Evolutionary conservation across 2,797 vertebrate species (phyloP).

Genomic region (Manis crassicaudata): DNA sequence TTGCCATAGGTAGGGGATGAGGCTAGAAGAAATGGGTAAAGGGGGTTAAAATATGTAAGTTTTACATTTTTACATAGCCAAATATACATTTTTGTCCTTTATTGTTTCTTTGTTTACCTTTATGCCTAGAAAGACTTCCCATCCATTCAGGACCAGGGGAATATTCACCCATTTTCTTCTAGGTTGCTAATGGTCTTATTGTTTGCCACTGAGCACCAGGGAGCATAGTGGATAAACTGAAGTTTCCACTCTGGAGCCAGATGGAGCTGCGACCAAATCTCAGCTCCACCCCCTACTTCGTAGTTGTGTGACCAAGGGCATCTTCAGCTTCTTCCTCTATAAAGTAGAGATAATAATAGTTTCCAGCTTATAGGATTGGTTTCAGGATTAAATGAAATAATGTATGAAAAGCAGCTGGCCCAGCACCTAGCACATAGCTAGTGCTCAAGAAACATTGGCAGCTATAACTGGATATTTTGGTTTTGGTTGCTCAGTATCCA

Average conservation of each 20-base stretch:
- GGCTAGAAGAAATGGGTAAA: neutral
- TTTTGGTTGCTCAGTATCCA: conserved; percentile 37
- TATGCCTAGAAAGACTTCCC: conserved; percentile 5
- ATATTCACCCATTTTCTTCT: conserved; percentile 21
- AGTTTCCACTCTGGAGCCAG: conserved; percentile 1
- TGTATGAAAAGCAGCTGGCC: neutral
- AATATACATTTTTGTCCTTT: conserved; percentile 8
- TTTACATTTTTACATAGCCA: conserved; percentile 18
- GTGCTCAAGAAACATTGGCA: neutral
- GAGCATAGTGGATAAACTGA: neutral
- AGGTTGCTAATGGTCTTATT: conserved; percentile 13
- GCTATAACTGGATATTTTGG: conserved; percentile 29
- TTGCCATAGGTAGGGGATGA: neutral
- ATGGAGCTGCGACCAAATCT: conserved; percentile 12
- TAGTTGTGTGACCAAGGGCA: conserved; percentile 12
- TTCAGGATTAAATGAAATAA: conserved; percentile 48
- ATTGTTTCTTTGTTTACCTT: conserved; percentile 46
- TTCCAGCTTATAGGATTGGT: neutral
- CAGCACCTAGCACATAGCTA: neutral
- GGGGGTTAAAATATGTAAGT: neutral
- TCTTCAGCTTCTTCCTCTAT: conserved; percentile 50
- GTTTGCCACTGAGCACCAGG: neutral
- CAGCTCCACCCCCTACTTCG: neutral
- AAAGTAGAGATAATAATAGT: conserved; percentile 12
- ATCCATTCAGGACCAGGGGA: neutral